These are phyloP conservation scores for Leptogaster cylindrica DNA, from an alignment of 2,888 invertebrate species.

Conservation along the genomic window DNA sequence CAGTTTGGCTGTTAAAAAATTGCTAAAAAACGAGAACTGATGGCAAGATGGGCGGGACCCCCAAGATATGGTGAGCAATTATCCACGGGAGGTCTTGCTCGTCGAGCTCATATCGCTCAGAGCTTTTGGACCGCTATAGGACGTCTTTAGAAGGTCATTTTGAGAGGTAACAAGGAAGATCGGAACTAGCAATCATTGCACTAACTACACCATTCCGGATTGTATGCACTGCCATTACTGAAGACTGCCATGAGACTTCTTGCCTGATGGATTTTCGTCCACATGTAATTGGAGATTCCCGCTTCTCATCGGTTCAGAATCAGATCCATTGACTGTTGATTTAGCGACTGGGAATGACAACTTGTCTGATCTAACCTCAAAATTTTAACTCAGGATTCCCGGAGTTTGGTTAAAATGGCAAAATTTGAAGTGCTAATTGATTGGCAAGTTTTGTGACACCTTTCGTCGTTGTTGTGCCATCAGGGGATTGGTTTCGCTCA, in stretches of 20 bases:
- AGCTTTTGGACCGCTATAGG: constrained; percentile 14
- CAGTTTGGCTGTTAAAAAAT: constrained; percentile 20
- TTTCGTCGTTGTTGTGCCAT: too few species aligned
- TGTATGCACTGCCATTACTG: too few species aligned
- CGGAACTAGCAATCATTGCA: constrained; percentile 32
- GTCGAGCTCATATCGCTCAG: constrained; percentile 31
- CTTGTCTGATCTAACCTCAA: too few species aligned
- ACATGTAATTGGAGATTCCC: too few species aligned
- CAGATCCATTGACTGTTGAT: too few species aligned
- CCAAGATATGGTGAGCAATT: constrained; percentile 61
- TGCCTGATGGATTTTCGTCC: too few species aligned
- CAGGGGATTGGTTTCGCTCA: too few species aligned
- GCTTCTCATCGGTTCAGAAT: too few species aligned
- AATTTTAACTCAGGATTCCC: too few species aligned
- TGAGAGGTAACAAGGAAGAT: constrained; percentile 33
- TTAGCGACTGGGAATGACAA: too few species aligned
- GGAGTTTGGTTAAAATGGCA: too few species aligned
- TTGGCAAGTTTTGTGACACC: constrained; percentile 10
- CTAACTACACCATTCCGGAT: constrained; percentile 27
- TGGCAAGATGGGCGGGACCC: constrained; percentile 57
- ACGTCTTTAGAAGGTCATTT: constrained; percentile 12
- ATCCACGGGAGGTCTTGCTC: constrained; percentile 59
- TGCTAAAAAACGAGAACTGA: background rate
- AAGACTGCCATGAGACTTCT: too few species aligned
- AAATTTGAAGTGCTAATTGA: constrained; percentile 31